A percentile compares a stretch with the other conserved stretches of the same genome.
Evolutionary conservation across 2,113 vertebrate species (phyloP).

Genomic region (Protomyctophum bolini): DNA sequence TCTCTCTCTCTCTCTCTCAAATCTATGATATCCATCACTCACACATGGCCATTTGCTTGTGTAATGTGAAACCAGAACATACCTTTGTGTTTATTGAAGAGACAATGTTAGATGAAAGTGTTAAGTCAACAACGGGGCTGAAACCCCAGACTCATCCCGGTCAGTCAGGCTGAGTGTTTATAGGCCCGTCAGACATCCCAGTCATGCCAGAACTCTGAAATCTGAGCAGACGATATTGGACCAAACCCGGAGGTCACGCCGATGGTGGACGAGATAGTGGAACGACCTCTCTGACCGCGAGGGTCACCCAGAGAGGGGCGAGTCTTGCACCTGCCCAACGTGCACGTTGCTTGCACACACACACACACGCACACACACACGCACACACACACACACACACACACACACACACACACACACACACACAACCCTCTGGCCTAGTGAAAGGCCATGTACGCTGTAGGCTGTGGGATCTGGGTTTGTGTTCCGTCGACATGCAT

Average conservation of each 20-base stretch:
- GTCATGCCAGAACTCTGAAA: slow-evolving; percentile 48
- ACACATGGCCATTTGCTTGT: neutral
- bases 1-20: neutral
- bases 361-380: neutral
- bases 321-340: slow-evolving; percentile 65
- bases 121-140: slow-evolving; percentile 48
- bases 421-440: slow-evolving; percentile 6
- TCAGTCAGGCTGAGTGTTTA: slow-evolving; percentile 38
- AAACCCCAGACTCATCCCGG: slow-evolving; percentile 58
- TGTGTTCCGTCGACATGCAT: slow-evolving; percentile 37
- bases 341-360: slow-evolving; percentile 3
- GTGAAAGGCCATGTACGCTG: slow-evolving; percentile 18
- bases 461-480: slow-evolving; percentile 14
- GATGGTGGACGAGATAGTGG: slow-evolving; percentile 57
- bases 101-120: slow-evolving; percentile 22
- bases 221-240: slow-evolving; percentile 55
- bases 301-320: slow-evolving; percentile 65
- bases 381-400: slow-evolving; percentile 19
- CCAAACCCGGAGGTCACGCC: slow-evolving; percentile 61
- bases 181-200: slow-evolving; percentile 52
- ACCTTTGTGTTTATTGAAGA: slow-evolving; percentile 20
- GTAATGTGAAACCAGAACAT: slow-evolving; percentile 26
- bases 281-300: slow-evolving; percentile 41
- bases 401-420: slow-evolving; percentile 9
- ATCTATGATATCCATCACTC: neutral